Evolutionary conservation across 2,888 invertebrate species (phyloP).

Genomic region (Apotomis turbidana): DNA sequence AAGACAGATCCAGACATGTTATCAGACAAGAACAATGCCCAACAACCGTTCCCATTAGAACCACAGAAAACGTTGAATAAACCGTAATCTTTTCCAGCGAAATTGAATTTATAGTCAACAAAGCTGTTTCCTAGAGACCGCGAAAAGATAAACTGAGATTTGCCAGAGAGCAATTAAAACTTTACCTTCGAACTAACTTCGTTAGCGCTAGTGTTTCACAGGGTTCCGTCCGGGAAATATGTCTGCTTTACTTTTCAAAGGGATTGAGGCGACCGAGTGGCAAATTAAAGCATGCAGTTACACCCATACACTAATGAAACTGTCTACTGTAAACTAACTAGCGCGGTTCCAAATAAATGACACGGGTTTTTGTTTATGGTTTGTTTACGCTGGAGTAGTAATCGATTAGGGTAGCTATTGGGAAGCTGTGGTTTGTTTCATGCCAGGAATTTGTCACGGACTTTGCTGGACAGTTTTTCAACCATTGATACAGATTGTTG

Average conservation of each 20-base stretch:
- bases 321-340: constrained; percentile 61
- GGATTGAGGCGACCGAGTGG: constrained; percentile 67
- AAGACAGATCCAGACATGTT: constrained; percentile 16
- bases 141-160: constrained; percentile 81
- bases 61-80: constrained; percentile 52
- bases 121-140: constrained; percentile 72
- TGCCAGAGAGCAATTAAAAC: constrained; percentile 81
- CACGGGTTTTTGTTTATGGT: constrained; percentile 36
- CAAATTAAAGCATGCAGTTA: constrained; percentile 63
- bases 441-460: not conserved
- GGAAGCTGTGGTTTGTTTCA: constrained; percentile 1
- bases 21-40: constrained; percentile 30
- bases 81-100: constrained; percentile 68
- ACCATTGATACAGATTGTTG: too few species aligned
- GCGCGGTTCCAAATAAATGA: constrained; percentile 48
- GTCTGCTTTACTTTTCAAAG: constrained; percentile 67
- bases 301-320: constrained; percentile 58
- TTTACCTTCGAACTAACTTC: constrained; percentile 81
- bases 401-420: constrained; percentile 16
- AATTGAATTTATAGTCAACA: constrained; percentile 81
- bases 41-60: constrained; percentile 31
- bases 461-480: not conserved
- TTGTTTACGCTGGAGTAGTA: constrained; percentile 30
- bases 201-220: constrained; percentile 75
- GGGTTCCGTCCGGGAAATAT: constrained; percentile 71